Base-by-base conservation (phyloP, 1,140 invertebrate genomes). In the Lanistes nyassanus region DNA sequence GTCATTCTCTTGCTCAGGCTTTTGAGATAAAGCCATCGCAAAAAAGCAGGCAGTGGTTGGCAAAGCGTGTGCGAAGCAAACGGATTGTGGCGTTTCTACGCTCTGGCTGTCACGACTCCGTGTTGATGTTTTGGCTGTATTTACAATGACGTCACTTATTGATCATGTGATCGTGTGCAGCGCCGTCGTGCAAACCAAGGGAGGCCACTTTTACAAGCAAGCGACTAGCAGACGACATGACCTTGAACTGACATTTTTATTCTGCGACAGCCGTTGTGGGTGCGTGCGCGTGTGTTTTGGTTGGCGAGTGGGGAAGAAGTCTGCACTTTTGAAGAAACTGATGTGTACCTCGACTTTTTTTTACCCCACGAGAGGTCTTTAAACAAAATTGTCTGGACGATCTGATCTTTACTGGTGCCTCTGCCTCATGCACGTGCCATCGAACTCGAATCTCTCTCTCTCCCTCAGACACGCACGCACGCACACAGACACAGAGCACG, bases 121-220 rank as follows among this genome's bases (percentile, higher is more conserved):
- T 65, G 62, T 65, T 65, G 62, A 65, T 65, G 62, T 65, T 65
- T 31, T 21, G 62, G 26, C 31, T 65, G n/a, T 65, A 65, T 65
- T 65, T 65, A 65, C 62, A 65, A 37, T 65, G 62, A 65, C 62
- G 62, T 65, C 62, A 65, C 5, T 0, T 31, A 23, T 65, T 34
- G 31, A 37, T 65, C 62, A 65, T 37, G 62, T 65, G 62, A 65
- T 65, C 62, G 62, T 23, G 31, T 5, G 31, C 37, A 65, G 62
- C 62, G 62, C 31, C 62, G n/a, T 65, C 19, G 0, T 2, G 42
- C 42, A 16, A 13, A 13, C 19, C 42, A 47, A 6, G 42, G 42
- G 42, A 47, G 5, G 19, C 42, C 9, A 47, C 42, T 47, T 47
- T 47, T 16, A 6, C 42, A 6, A 13, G 42, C 5, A 6, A 13